Percentiles rank a stretch among this genome's conserved stretches.
phyloP scores from a whole-genome alignment of 2,797 vertebrate genomes.

The Poeciliopsis presidionis region DNA sequence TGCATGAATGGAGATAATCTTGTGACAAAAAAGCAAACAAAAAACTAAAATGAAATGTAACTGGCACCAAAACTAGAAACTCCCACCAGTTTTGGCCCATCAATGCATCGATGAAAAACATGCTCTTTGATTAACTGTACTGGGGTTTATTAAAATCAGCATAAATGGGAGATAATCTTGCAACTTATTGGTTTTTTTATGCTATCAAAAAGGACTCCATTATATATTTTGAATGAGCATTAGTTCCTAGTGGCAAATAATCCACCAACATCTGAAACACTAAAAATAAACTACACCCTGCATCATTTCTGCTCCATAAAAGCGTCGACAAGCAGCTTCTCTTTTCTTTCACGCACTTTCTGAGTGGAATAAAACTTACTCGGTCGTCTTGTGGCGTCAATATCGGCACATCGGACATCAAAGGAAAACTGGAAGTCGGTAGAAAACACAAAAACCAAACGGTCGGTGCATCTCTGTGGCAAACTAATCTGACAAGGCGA shows the following conservation, averaged over 20 bases:
- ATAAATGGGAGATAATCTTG: background rate
- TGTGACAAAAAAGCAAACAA: background rate
- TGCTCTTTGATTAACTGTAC: background rate
- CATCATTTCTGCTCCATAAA: background rate
- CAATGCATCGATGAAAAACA: rapidly evolving
- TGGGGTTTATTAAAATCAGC: background rate
- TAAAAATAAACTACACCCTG: background rate
- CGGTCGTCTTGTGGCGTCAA: background rate
- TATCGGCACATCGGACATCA: background rate
- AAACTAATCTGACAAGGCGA: background rate
- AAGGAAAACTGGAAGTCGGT: background rate
- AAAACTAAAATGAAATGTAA: background rate
- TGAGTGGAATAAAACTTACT: background rate
- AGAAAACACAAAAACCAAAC: background rate
- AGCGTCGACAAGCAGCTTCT: background rate
- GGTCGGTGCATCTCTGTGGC: background rate
- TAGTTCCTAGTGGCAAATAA: background rate
- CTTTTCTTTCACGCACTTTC: background rate
- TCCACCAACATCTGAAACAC: background rate
- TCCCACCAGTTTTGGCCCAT: background rate
- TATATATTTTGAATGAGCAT: background rate
- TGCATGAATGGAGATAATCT: background rate
- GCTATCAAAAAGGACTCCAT: background rate
- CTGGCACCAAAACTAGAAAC: background rate
- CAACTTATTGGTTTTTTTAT: background rate